Evolutionary conservation across 2,113 vertebrate genomes (phyloP).

Genomic region (Oryzias melastigma): DNA sequence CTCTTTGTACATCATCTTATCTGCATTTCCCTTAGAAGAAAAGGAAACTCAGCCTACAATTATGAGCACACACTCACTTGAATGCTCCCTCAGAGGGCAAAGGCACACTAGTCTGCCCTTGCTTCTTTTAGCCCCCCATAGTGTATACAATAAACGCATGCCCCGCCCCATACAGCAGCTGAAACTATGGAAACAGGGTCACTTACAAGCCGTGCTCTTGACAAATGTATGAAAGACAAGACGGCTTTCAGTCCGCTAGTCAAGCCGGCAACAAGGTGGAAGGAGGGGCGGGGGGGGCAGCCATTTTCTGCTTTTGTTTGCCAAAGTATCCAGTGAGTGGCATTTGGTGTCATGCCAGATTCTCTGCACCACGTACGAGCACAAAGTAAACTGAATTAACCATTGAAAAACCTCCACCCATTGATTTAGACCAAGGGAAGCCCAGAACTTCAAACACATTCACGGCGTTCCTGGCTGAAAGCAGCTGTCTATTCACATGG

Average conservation of each 20-base stretch:
- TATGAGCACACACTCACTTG: constrained; percentile 33
- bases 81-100: constrained; percentile 52
- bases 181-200: constrained; percentile 70
- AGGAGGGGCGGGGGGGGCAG: constrained; percentile 42
- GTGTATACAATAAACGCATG: constrained; percentile 65
- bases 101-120: constrained; percentile 43
- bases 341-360: constrained; percentile 74
- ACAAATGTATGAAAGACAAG: constrained; percentile 69
- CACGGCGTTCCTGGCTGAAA: constrained; percentile 47
- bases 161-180: constrained; percentile 29
- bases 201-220: constrained; percentile 60
- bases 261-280: constrained; percentile 38
- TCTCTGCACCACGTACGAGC: constrained; percentile 47
- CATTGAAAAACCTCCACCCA: constrained; percentile 55
- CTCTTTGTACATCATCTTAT: constrained; percentile 28
- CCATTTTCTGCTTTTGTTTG: constrained; percentile 56
- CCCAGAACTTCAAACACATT: constrained; percentile 58
- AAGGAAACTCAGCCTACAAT: neutral
- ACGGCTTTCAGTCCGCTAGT: constrained; percentile 47
- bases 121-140: constrained; percentile 56
- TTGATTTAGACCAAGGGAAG: constrained; percentile 55
- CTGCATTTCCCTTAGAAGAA: constrained; percentile 18
- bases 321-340: constrained; percentile 64
- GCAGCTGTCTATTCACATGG: constrained; percentile 59
- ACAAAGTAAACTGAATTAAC: constrained; percentile 72